Percentiles rank a stretch among this genome's conserved stretches.
These are phyloP conservation scores for Notechis scutatus DNA, from an alignment of 2,113 vertebrate species.

Conservation along the genomic window DNA sequence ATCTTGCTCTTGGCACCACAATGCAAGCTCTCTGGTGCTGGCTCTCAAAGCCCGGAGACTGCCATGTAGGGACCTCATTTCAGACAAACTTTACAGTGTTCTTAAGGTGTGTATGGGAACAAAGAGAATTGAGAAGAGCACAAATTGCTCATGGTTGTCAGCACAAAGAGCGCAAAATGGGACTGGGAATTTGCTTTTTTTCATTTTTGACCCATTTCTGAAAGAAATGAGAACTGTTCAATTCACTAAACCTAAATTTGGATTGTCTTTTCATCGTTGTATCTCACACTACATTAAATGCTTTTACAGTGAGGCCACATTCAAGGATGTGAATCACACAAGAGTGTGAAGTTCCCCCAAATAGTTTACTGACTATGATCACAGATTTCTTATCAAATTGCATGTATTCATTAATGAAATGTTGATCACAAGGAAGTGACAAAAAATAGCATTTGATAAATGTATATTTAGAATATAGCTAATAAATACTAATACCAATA, in stretches of 20 bases:
- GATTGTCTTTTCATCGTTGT: conserved; percentile 15
- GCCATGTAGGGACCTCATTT: not conserved
- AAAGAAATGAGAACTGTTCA: not conserved
- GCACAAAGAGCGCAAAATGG: conserved; percentile 61
- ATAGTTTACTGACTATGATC: conserved; percentile 19
- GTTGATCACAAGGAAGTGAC: not conserved
- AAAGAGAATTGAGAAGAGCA: conserved; percentile 55
- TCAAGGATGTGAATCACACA: conserved; percentile 18
- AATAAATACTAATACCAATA: not conserved
- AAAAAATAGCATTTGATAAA: not conserved
- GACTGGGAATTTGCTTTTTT: conserved; percentile 29
- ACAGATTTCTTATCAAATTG: not conserved
- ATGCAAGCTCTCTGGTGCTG: not conserved
- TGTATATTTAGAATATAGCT: too few species aligned
- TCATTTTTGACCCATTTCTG: conserved; percentile 1
- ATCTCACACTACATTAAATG: conserved; percentile 15
- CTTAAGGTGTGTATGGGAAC: conserved; percentile 37
- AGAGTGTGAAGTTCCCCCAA: conserved; percentile 15
- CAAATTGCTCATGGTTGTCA: conserved; percentile 59
- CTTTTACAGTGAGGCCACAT: conserved; percentile 14
- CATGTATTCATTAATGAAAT: conserved; percentile 27
- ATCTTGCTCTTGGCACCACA: not conserved
- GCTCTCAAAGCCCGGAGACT: not conserved
- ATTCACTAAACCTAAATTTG: conserved; percentile 10
- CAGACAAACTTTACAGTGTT: not conserved